Base-by-base conservation (phyloP, 2,888 invertebrate species). In the Pomacea canaliculata region DNA sequence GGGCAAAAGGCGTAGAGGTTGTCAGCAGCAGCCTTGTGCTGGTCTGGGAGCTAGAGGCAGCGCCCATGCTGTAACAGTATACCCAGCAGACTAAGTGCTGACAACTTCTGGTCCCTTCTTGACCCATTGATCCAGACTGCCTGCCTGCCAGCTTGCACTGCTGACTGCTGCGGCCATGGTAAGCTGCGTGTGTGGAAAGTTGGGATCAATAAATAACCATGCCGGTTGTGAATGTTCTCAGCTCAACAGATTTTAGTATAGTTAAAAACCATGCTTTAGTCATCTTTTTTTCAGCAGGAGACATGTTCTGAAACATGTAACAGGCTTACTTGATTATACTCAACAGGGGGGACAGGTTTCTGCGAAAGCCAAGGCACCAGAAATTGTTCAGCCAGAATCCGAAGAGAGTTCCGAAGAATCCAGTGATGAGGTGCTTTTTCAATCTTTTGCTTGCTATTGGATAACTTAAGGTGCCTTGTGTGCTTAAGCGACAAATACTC, bases 391-490 rank as follows among this genome's bases (percentile, higher is more conserved):
- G 51, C 37, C 70, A 12, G 73, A 79, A 37, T 60, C 67, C 23
- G 77, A 77, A 18, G 72, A 70, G 9, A 70, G 73, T 46, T 73
- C 76, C 56, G 76, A 76, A 49, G 77, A 76, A 27, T 74, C 74
- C 18, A 63, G 63, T 51, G 74, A 74, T 19, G 74, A 74, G 62
- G 74, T 51, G 12, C 19, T 49, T 70, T 16, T 18, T 51, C 37
- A 60, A 60, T 37, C 37, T 37, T 37, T 37, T 37, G 5, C 37
- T 37, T 37, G 5, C 0, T 5, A 23, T 23, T 23, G 23, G 23
- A 23, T 23, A 23, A 23, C 23, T 23, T 23, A 23, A 23, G 23
- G 23, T 23, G 23, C 23, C 23, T 23, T 23, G 23, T 23, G 23
- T 23, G 23, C 23, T 23, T 23, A 23, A 23, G 23, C 23, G 23